phyloP scores from a whole-genome alignment of 2,888 invertebrate genomes.

The Chrysolina haemoptera region DNA sequence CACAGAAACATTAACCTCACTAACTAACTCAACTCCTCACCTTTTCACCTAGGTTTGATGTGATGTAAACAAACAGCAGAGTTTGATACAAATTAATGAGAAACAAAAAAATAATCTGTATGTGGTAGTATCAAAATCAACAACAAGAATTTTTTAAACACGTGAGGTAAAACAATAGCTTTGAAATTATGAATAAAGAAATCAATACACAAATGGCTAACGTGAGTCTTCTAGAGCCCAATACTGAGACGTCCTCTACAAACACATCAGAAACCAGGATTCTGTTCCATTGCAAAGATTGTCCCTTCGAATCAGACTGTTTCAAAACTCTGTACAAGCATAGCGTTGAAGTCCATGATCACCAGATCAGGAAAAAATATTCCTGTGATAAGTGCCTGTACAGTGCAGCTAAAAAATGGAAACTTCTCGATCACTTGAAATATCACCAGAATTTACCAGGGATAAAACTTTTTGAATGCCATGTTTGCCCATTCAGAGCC shows the following conservation, averaged over 20 bases:
- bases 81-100: too few relatives aligned
- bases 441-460: slow-evolving; percentile 32
- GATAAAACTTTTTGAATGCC: slow-evolving; percentile 20
- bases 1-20: too few relatives aligned
- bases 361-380: slow-evolving; percentile 26
- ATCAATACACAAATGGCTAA: neutral
- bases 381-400: slow-evolving; percentile 25
- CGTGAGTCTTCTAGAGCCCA: neutral
- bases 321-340: neutral
- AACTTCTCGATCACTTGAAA: slow-evolving; percentile 27
- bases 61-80: too few relatives aligned
- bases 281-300: slow-evolving; percentile 10
- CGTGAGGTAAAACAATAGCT: neutral
- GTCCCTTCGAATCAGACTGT: neutral
- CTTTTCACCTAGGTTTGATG: too few relatives aligned
- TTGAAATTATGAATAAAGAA: neutral
- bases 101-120: too few relatives aligned
- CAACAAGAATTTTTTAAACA: too few relatives aligned
- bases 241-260: neutral
- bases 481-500: slow-evolving; percentile 21
- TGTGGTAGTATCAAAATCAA: too few relatives aligned
- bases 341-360: slow-evolving; percentile 5
- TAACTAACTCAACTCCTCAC: too few relatives aligned
- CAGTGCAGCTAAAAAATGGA: slow-evolving; percentile 35
- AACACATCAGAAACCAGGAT: neutral